Evolutionary conservation across 2,888 invertebrate genomes (phyloP).

Genomic region (Acleris laterana): DNA sequence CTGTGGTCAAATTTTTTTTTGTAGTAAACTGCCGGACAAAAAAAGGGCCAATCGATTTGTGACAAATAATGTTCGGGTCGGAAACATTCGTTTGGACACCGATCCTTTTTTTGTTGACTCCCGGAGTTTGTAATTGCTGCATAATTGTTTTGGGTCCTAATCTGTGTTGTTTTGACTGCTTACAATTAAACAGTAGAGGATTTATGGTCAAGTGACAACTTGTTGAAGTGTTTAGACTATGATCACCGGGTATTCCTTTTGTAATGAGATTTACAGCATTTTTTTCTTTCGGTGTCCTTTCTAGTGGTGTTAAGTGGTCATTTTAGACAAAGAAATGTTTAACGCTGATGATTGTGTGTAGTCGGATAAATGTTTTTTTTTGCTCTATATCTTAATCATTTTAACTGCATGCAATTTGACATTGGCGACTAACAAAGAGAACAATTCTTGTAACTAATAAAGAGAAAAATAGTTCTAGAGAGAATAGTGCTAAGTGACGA

Average conservation of each 20-base stretch:
- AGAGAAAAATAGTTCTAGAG: too few relatives aligned
- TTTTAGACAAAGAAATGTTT: too few relatives aligned
- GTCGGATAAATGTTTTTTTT: background rate
- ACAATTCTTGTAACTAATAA: too few relatives aligned
- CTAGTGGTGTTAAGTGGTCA: too few relatives aligned
- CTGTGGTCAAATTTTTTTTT: constrained; percentile 44
- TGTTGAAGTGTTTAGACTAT: constrained; percentile 28
- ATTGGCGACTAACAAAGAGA: too few relatives aligned
- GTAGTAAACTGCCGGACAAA: constrained; percentile 41
- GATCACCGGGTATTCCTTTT: constrained; percentile 9
- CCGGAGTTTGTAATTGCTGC: constrained; percentile 57
- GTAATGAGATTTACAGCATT: constrained; percentile 15
- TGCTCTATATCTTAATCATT: background rate
- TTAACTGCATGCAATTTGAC: too few relatives aligned
- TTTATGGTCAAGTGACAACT: constrained; percentile 24
- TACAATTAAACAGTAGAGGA: constrained; percentile 30
- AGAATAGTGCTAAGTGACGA: too few relatives aligned
- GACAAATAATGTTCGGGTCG: constrained; percentile 41
- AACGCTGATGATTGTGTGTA: constrained; percentile 7
- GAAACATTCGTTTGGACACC: constrained; percentile 46
- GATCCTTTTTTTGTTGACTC: constrained; percentile 50
- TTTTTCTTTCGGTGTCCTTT: too few relatives aligned
- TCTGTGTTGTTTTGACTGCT: constrained; percentile 61
- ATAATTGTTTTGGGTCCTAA: constrained; percentile 67
- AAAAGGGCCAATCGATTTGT: constrained; percentile 55